A percentile compares a stretch with the other conserved stretches of the same genome.
Conservation (phyloP, 2,888 invertebrate species). For the Lasioglossum zephyrum region DNA sequence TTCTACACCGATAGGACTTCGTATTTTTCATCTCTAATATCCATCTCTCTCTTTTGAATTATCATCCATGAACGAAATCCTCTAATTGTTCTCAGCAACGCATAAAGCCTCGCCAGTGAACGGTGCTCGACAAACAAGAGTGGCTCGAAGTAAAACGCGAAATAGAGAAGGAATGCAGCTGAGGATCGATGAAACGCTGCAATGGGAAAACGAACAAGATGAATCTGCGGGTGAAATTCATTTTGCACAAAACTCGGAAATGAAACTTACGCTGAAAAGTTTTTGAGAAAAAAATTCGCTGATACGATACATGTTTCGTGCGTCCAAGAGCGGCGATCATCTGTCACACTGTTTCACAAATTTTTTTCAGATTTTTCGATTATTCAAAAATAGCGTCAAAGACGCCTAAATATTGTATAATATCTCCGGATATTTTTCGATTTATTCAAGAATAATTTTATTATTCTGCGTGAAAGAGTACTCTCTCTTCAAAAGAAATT, state of each 20-base stretch:
- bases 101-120: conserved; percentile 5
- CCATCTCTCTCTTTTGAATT: not conserved
- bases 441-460: not conserved
- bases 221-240: not conserved
- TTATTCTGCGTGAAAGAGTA: not conserved
- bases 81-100: conserved; percentile 8
- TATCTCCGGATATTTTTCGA: not conserved
- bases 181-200: conserved; percentile 12
- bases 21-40: not conserved
- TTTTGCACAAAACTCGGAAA: not conserved
- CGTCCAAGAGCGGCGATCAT: not conserved
- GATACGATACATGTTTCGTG: not conserved
- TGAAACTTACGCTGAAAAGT: not conserved
- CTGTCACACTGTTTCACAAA: not conserved
- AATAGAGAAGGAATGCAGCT: conserved; percentile 9
- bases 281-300: not conserved
- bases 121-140: conserved; percentile 18
- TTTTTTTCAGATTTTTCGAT: not conserved
- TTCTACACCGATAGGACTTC: not conserved
- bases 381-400: too few relatives aligned
- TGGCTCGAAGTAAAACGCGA: conserved; percentile 6
- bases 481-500: too few relatives aligned
- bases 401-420: not conserved
- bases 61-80: conserved; percentile 12
- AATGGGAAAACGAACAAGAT: conserved; percentile 4